A percentile compares a stretch with the other conserved stretches of the same genome.
Evolutionary conservation across 2,113 vertebrate species (phyloP).

Genomic region (Microtus pennsylvanicus): DNA sequence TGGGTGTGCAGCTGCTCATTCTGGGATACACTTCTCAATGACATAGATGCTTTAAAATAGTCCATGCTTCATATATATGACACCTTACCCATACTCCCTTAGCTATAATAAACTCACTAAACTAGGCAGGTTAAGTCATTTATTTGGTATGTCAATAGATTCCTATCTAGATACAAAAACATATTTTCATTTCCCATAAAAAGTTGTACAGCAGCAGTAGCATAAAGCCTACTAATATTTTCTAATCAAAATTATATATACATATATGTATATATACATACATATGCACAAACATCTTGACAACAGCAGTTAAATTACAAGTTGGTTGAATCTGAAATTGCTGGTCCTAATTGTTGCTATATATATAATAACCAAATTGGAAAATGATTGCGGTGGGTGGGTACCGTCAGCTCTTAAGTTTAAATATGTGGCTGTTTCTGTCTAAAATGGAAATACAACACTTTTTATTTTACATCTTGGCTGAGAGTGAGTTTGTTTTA

Average conservation of each 20-base stretch:
- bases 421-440: neutral
- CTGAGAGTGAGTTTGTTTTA: neutral
- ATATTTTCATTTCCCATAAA: neutral
- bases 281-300: neutral
- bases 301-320: neutral
- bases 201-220: neutral
- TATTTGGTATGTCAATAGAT: neutral
- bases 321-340: neutral
- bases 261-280: neutral
- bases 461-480: conserved; percentile 25
- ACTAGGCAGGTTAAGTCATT: neutral
- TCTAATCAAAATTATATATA: neutral
- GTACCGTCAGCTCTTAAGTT: neutral
- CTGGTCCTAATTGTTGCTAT: neutral
- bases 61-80: neutral
- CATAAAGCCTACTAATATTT: neutral
- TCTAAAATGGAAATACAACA: neutral
- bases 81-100: neutral
- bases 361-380: neutral
- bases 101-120: neutral
- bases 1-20: neutral
- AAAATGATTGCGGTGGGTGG: neutral
- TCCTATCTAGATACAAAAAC: neutral
- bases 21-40: neutral
- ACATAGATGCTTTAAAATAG: neutral